Conservation (phyloP, 2,797 vertebrate genomes). For the Acanthornis magna region DNA sequence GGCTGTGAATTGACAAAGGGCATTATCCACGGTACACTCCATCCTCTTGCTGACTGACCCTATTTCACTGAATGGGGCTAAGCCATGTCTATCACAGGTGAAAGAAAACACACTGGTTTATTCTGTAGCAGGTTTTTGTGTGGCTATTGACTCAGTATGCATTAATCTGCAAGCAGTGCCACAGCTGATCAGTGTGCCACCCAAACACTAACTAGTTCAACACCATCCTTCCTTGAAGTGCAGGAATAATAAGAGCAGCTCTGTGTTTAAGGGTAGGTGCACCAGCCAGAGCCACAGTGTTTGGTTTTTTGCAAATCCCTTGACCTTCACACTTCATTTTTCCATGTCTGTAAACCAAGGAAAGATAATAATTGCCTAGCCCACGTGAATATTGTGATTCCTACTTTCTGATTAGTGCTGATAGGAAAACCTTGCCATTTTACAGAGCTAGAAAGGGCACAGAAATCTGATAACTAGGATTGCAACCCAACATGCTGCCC, state of each 20-base stretch:
- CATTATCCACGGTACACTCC: background rate
- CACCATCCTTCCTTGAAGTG: background rate
- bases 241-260: background rate
- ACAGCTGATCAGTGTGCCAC: background rate
- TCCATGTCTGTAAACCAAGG: background rate
- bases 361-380: slow-evolving; percentile 6
- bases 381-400: background rate
- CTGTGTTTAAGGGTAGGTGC: background rate
- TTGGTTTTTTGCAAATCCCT: background rate
- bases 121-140: background rate
- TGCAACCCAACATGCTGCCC: background rate
- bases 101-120: background rate
- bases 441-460: background rate
- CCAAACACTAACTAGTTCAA: background rate
- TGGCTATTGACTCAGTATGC: background rate
- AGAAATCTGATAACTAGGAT: background rate
- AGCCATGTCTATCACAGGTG: background rate
- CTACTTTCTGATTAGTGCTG: slow-evolving; percentile 1
- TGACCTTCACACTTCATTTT: slow-evolving; percentile 33
- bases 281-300: background rate
- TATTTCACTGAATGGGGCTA: background rate
- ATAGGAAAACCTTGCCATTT: background rate
- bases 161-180: background rate
- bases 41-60: background rate
- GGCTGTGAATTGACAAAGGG: background rate